Conservation (phyloP, 2,888 invertebrate genomes). For the Caenorhabditis sp. region DNA sequence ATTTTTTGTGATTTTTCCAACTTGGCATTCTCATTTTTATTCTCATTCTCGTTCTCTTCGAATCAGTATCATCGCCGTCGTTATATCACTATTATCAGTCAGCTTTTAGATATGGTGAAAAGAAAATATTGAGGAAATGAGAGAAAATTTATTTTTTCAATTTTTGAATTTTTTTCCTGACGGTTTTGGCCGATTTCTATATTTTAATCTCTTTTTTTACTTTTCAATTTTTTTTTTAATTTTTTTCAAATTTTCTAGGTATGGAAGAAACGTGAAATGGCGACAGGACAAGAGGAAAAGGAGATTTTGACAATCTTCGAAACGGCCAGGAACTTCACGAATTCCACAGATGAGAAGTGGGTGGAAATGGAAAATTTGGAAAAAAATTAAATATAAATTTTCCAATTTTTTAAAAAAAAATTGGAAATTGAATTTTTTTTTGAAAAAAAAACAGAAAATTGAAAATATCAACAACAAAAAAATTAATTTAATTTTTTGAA, state of each 20-base stretch:
- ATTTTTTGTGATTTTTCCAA: background rate
- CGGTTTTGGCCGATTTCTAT: background rate
- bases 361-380: background rate
- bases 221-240: background rate
- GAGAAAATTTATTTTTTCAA: background rate
- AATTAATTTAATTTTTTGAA: no score
- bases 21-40: slow-evolving; percentile 10
- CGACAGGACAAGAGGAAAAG: slow-evolving; percentile 11
- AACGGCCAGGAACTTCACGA: slow-evolving; percentile 15
- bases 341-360: slow-evolving; percentile 30
- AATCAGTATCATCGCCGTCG: background rate
- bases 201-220: background rate
- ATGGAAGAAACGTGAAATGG: slow-evolving; percentile 18
- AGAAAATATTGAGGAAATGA: no score
- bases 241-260: slow-evolving; percentile 5
- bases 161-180: background rate
- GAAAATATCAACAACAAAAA: no score
- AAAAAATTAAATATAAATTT: no score
- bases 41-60: background rate
- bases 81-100: background rate
- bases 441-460: no score
- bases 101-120: no score
- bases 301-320: slow-evolving; percentile 45
- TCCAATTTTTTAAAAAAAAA: background rate
- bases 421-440: background rate